Evolutionary conservation across 2,797 vertebrate species (phyloP), one percentile per base, ranked within the genome.

Genomic region (Coranthus polyacanthus): DNA sequence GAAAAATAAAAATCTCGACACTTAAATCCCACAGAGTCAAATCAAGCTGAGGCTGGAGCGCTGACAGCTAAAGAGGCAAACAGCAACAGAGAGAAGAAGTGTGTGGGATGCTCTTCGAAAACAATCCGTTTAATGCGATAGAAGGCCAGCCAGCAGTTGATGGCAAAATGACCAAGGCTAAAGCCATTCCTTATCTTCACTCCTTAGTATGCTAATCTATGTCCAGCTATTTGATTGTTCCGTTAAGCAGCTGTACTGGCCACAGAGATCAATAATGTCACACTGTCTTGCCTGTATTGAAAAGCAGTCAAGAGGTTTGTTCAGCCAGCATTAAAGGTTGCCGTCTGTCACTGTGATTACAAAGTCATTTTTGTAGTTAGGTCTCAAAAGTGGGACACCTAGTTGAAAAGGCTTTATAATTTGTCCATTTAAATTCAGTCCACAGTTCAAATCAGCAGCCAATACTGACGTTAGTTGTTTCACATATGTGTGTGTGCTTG

Each of bases 231-330:
- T 69, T 54, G 71, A 81, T 56, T 59, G 55, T 54, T 57, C 43
- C 7, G 61, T 75, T 69, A 81, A 82, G 56, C 66, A 57, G 77
- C 72, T 58, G 51, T 13, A 45, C 66, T 8, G 42, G 56, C 78
- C 50, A 34, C 72, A 56, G 22, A 12, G 53, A 90, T 88, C 85
- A 67, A 86, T 84, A 81, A 58, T 49, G 61, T 75, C 74, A 65
- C 82, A 52, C 56, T 34, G 46, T 70, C 43, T 36, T 39, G 50
- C 15, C 53, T 63, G 45, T 58, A 71, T 73, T 6, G 55, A 78
- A 58, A 45, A 67, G 42, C 55, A 47, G 59, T 62, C 68, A 32
- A 12, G 41, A 32, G 18, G 21, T 29, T n/a, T 18, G 68, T 56
- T 50, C 53, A 63, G 54, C 46, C 56, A 77, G 39, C 34, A 34